Evolutionary conservation across 1,140 invertebrate genomes (phyloP), one percentile per base, ranked within the genome.

Genomic region (Lordiphosa mommai): DNA sequence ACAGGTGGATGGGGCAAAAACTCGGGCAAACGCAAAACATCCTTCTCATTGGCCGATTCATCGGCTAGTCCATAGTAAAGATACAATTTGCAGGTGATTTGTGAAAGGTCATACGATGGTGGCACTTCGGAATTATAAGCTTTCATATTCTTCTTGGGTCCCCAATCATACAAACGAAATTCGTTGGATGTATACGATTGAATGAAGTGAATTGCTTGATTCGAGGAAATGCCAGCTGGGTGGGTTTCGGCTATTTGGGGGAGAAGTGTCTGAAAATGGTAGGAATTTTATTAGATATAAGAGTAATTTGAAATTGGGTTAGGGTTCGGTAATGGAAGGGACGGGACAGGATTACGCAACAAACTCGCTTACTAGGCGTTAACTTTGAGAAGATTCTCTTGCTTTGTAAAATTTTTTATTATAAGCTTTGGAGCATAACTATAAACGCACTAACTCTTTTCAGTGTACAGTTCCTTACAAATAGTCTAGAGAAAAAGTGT

Each of bases 21-120:
- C 0, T 66, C 70, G 12, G 86, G 88, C 10, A 92, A 58, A 3
- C 63, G 66, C 0, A 79, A 64, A 0, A 91, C 71, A 59, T 91
- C 92, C 40, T 86, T 72, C 4, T 90, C 82, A 41, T 90, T 87
- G 8, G 91, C 90, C 0, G 93, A 84, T 80, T 90, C 91, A 72
- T 95, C 94, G 4, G 91, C 89, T 1, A 91, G 80, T 13, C 92
- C 92, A 34, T 91, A 93, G 63, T 93, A 93, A 1, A 95, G 56
- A 1, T 91, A 91, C 0, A 93, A 82, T 2, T 93, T 92, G 4
- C 70, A 40, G 1, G 91, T 91, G 9, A 95, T 91, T 56, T 91
- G 91, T 4, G 87, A 77, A 4, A 92, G 50, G 37, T 91, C 86
- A 61, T 93, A 93, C 2, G 88, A 59, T 0, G 92, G 91, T 7